Percentiles rank a stretch among this genome's conserved stretches.
These are phyloP conservation scores for Manis javanica DNA, from an alignment of 2,797 vertebrate species.

Conservation along the genomic window DNA sequence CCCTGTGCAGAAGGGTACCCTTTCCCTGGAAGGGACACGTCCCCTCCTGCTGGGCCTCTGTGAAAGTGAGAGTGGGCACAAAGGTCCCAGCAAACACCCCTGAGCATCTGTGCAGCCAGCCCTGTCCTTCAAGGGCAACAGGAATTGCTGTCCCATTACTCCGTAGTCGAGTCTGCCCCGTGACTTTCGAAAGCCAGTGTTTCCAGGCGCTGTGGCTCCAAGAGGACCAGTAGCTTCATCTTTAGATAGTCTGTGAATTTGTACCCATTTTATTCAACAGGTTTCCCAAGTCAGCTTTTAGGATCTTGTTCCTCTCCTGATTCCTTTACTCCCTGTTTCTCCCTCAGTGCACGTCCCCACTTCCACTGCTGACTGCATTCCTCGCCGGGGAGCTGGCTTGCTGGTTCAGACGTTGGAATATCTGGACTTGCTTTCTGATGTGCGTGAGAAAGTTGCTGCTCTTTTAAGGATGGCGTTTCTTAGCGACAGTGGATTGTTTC, in stretches of 20 bases:
- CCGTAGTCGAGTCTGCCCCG: background rate
- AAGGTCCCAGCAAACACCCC: background rate
- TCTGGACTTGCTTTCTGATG: too few species aligned
- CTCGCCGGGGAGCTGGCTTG: background rate
- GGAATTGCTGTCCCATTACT: background rate
- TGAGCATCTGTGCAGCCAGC: background rate
- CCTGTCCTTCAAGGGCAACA: background rate
- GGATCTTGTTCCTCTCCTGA: background rate
- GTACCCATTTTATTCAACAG: background rate
- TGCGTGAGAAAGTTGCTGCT: too few species aligned
- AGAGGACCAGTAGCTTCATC: background rate
- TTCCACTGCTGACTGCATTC: background rate
- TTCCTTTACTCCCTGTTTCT: background rate
- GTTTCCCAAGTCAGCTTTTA: background rate
- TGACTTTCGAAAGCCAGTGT: background rate
- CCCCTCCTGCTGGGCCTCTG: background rate
- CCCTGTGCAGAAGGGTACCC: background rate
- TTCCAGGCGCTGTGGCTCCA: background rate
- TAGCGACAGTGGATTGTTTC: conserved; percentile 56
- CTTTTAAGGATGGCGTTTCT: background rate
- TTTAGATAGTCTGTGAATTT: background rate
- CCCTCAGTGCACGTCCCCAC: too few species aligned
- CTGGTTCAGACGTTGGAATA: rapidly evolving
- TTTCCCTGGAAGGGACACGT: background rate
- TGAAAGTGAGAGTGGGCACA: rapidly evolving